Percentiles rank a stretch among this genome's conserved stretches.
These are phyloP conservation scores for Carabus problematicus DNA, from an alignment of 2,888 invertebrate species.

Conservation along the genomic window DNA sequence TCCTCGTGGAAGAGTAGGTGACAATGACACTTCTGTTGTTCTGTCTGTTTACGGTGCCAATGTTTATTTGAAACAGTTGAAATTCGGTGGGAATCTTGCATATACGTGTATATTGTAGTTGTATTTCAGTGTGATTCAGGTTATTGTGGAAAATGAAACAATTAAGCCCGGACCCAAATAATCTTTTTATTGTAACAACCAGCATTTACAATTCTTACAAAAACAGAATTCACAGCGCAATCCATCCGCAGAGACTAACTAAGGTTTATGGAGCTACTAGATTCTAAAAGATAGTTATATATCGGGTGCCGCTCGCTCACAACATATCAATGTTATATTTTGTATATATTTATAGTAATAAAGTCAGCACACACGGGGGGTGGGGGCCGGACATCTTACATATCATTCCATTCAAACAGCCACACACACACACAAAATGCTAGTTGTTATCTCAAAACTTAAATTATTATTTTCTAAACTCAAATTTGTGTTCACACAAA, in stretches of 20 bases:
- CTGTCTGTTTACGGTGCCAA: background rate
- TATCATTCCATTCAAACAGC: background rate
- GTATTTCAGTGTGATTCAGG: background rate
- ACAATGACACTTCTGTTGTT: background rate
- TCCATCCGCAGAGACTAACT: constrained; percentile 44
- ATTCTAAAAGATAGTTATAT: too few relatives aligned
- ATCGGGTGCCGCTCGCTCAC: constrained; percentile 22
- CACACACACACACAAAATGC: constrained; percentile 16
- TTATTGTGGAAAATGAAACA: constrained; percentile 28
- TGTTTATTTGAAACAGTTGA: background rate
- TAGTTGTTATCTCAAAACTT: constrained; percentile 36
- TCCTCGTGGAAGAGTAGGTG: background rate
- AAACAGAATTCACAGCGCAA: constrained; percentile 55
- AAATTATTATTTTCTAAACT: constrained; percentile 38
- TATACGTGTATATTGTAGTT: background rate
- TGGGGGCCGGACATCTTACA: background rate
- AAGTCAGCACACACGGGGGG: too few relatives aligned
- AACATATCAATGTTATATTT: constrained; percentile 32
- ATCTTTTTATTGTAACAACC: constrained; percentile 58
- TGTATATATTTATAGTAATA: constrained; percentile 20
- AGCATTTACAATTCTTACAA: constrained; percentile 58
- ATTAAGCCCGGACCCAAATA: constrained; percentile 44
- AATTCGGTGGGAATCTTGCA: background rate
- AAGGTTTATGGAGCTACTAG: too few relatives aligned
- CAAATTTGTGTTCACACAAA: constrained; percentile 40